These are phyloP conservation scores for Drosophila seguyi DNA, from an alignment of 1,140 invertebrate genomes.

Conservation along the genomic window DNA sequence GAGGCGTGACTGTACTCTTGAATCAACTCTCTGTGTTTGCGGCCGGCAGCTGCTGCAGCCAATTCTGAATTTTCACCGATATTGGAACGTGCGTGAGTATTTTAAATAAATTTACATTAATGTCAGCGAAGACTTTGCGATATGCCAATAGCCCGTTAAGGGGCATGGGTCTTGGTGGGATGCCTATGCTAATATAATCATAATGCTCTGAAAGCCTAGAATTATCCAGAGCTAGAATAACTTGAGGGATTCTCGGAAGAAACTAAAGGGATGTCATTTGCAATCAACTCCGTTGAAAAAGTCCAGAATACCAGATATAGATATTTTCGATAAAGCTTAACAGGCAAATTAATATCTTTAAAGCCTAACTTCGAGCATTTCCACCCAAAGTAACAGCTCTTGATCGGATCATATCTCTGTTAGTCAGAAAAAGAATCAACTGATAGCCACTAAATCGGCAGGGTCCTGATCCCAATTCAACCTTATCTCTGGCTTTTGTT, in stretches of 20 bases:
- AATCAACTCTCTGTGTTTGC: slow-evolving; percentile 9
- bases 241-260: background rate
- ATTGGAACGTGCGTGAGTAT: slow-evolving; percentile 20
- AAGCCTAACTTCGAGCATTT: too few relatives aligned
- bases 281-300: background rate
- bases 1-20: slow-evolving; percentile 45
- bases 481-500: background rate
- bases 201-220: background rate
- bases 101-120: slow-evolving; percentile 64
- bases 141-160: background rate
- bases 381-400: background rate
- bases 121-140: background rate
- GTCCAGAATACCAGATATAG: too few relatives aligned
- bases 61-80: slow-evolving; percentile 23
- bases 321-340: too few relatives aligned
- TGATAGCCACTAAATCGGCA: background rate
- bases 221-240: background rate
- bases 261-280: background rate
- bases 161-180: background rate
- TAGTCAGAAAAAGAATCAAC: background rate
- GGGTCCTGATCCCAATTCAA: background rate
- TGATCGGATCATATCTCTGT: background rate
- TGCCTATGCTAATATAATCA: background rate
- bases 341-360: too few relatives aligned
- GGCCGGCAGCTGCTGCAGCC: slow-evolving; percentile 56